These are phyloP conservation scores for Acronicta alni DNA, from an alignment of 2,888 invertebrate genomes.

Conservation along the genomic window DNA sequence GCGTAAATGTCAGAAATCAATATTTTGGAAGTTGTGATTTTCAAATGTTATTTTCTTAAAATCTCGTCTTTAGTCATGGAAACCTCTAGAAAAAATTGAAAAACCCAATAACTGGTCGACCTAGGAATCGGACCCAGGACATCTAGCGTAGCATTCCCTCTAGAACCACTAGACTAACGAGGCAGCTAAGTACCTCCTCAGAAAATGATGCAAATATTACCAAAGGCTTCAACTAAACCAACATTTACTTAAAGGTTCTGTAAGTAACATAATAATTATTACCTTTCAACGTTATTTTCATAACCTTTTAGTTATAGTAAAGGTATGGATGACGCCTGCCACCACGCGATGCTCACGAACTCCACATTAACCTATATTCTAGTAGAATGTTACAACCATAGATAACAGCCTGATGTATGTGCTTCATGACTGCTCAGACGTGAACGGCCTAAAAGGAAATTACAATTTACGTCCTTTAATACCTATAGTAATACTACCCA, in stretches of 20 bases:
- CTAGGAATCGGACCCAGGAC: no score
- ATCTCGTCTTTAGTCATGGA: no score
- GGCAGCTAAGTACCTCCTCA: no score
- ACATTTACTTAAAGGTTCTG: background rate
- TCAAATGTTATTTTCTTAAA: no score
- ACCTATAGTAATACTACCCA: no score
- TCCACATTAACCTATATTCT: conserved; percentile 48
- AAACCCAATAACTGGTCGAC: no score
- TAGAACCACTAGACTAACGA: no score
- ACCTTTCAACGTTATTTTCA: conserved; percentile 2
- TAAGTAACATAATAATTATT: background rate
- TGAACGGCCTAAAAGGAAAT: conserved; percentile 32
- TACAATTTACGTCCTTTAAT: conserved; percentile 12
- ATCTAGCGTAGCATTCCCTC: no score
- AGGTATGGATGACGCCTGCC: conserved; percentile 14
- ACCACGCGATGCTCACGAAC: conserved; percentile 38
- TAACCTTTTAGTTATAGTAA: conserved; percentile 12
- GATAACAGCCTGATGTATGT: conserved; percentile 38
- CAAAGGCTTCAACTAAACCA: background rate
- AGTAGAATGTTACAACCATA: conserved; percentile 23
- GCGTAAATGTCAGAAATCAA: no score
- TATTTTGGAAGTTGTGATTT: no score
- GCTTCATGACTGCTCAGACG: conserved; percentile 33
- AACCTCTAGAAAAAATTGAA: no score
- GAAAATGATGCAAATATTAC: no score